phyloP scores from a whole-genome alignment of 2,113 vertebrate genomes.

The Ranitomeya variabilis region DNA sequence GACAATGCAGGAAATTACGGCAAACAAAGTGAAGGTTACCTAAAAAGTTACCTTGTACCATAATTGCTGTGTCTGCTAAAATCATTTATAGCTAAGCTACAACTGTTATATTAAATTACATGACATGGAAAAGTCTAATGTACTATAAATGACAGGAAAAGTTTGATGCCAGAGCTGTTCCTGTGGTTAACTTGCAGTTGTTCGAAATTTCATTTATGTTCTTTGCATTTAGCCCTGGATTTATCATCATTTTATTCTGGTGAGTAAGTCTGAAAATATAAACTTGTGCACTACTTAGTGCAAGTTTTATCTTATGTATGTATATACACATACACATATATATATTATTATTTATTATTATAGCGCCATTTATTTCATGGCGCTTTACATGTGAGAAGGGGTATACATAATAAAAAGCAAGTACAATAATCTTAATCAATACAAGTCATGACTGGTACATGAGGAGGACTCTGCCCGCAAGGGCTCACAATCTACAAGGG shows the following conservation, averaged over 20 bases:
- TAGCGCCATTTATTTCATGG: too few relatives aligned
- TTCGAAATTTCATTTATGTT: neutral
- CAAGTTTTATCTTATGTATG: too few relatives aligned
- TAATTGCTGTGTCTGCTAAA: slow-evolving; percentile 16
- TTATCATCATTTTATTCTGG: neutral
- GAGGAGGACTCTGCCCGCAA: too few relatives aligned
- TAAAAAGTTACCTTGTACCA: slow-evolving; percentile 20
- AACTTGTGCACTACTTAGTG: too few relatives aligned
- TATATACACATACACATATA: too few relatives aligned
- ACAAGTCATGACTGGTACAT: too few relatives aligned
- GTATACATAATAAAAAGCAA: too few relatives aligned
- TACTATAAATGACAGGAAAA: neutral
- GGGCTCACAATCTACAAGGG: too few relatives aligned
- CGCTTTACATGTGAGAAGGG: too few relatives aligned
- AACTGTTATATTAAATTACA: neutral
- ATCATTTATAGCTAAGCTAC: neutral
- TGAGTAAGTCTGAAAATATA: neutral
- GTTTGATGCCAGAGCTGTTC: neutral
- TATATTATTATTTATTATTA: too few relatives aligned
- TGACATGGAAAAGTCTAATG: neutral
- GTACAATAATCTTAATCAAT: too few relatives aligned
- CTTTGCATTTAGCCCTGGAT: neutral
- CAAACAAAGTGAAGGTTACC: slow-evolving; percentile 43
- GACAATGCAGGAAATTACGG: slow-evolving; percentile 39
- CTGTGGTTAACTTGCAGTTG: neutral